Percentiles rank a stretch among this genome's conserved stretches.
Evolutionary conservation across 2,113 vertebrate genomes (phyloP).

Genomic region (Regulus satrapa): DNA sequence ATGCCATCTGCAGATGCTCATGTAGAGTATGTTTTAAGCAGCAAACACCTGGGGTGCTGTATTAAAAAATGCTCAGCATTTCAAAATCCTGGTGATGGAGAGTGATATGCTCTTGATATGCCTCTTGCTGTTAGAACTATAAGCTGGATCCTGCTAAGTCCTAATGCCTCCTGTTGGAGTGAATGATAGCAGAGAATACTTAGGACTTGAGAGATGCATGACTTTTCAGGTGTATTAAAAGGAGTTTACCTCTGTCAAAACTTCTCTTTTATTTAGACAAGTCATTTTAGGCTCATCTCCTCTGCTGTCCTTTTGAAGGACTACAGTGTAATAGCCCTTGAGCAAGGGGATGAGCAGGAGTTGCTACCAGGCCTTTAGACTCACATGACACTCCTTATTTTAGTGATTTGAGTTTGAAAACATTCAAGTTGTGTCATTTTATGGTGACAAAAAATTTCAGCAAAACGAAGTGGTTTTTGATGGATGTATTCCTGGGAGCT

Average conservation of each 20-base stretch:
- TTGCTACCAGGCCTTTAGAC: background rate
- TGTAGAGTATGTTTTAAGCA: slow-evolving; percentile 57
- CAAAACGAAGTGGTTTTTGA: background rate
- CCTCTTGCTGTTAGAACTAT: slow-evolving; percentile 46
- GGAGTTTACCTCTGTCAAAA: background rate
- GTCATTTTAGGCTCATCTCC: background rate
- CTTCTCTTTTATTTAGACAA: background rate
- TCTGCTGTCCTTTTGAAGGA: background rate
- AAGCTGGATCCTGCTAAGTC: slow-evolving; percentile 36
- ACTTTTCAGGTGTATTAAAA: slow-evolving; percentile 13
- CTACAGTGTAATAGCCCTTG: background rate
- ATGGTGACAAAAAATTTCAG: background rate
- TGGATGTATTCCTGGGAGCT: background rate
- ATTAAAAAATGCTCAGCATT: slow-evolving; percentile 63
- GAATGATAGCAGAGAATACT: slow-evolving; percentile 1
- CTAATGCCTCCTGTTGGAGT: slow-evolving; percentile 33
- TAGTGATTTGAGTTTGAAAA: background rate
- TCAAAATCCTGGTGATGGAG: slow-evolving; percentile 48
- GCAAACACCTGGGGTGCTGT: slow-evolving; percentile 53
- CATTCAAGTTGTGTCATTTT: background rate
- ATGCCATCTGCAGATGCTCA: slow-evolving; percentile 57
- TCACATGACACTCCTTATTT: background rate
- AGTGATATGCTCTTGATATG: slow-evolving; percentile 41
- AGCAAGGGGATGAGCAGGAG: background rate
- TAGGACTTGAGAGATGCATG: background rate